Conservation (phyloP, 2,888 invertebrate genomes). For the Podabrus alpinus region DNA sequence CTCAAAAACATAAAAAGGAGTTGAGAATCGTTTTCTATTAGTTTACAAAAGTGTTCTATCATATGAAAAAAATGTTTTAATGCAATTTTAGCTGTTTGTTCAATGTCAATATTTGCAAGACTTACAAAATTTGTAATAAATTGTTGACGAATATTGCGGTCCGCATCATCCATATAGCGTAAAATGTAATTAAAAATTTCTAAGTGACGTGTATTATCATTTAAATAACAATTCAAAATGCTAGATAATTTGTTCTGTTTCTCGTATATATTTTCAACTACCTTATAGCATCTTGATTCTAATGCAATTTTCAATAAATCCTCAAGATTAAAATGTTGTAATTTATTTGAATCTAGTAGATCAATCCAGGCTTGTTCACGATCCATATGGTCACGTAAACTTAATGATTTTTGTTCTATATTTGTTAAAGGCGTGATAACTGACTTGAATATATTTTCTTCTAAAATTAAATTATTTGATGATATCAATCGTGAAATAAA, state of each 20-base stretch:
- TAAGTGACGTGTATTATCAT: slow-evolving; percentile 64
- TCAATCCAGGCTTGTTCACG: slow-evolving; percentile 76
- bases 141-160: slow-evolving; percentile 57
- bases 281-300: slow-evolving; percentile 70
- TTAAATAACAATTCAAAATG: slow-evolving; percentile 70
- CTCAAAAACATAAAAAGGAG: slow-evolving; percentile 63
- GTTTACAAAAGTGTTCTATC: slow-evolving; percentile 54
- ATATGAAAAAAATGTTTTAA: slow-evolving; percentile 60
- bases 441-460: slow-evolving; percentile 59
- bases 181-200: slow-evolving; percentile 65
- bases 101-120: slow-evolving; percentile 64
- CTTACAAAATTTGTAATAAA: slow-evolving; percentile 56
- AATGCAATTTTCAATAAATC: slow-evolving; percentile 66
- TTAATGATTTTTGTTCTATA: slow-evolving; percentile 42
- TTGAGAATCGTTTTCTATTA: slow-evolving; percentile 54
- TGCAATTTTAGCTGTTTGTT: slow-evolving; percentile 66
- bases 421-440: slow-evolving; percentile 59
- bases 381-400: slow-evolving; percentile 63
- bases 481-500: slow-evolving; percentile 51
- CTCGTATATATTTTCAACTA: slow-evolving; percentile 73
- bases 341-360: slow-evolving; percentile 65
- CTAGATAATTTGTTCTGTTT: slow-evolving; percentile 62
- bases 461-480: slow-evolving; percentile 49
- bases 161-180: slow-evolving; percentile 53
- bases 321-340: slow-evolving; percentile 62